These are phyloP conservation scores for Pilophorus perplexus DNA, from an alignment of 2,888 invertebrate genomes.

Conservation along the genomic window DNA sequence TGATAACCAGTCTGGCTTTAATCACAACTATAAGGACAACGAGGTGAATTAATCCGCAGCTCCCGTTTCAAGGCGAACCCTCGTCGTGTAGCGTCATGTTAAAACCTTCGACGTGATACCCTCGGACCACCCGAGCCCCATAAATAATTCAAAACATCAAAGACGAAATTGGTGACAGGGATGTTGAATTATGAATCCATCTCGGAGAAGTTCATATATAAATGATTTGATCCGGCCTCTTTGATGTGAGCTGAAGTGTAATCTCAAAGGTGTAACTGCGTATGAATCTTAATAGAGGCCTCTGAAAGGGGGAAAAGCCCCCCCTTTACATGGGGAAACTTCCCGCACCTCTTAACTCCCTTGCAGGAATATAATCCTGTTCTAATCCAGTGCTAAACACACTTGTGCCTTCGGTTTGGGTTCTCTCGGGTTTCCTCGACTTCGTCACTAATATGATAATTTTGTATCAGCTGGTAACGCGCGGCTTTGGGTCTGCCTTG, in stretches of 20 bases:
- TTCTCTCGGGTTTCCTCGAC: conserved; percentile 11
- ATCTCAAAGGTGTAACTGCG: conserved; percentile 39
- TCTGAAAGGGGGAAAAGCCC: conserved; percentile 15
- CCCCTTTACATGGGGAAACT: too few species aligned
- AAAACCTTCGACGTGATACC: too few species aligned
- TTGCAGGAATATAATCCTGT: conserved; percentile 30
- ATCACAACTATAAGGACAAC: too few species aligned
- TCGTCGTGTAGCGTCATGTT: too few species aligned
- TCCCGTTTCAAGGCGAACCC: too few species aligned
- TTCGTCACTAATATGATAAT: conserved; percentile 27
- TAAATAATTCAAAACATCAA: conserved; percentile 29
- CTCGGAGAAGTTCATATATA: conserved; percentile 33
- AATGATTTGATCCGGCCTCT: conserved; percentile 30
- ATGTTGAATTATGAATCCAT: conserved; percentile 39
- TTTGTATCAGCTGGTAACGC: background rate
- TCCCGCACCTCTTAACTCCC: too few species aligned
- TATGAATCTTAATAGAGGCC: conserved; percentile 39
- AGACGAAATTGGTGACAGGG: conserved; percentile 38
- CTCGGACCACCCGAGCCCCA: too few species aligned
- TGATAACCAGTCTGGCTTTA: too few species aligned
- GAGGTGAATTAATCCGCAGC: too few species aligned
- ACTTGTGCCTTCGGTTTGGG: conserved; percentile 6
- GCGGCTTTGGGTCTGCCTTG: background rate
- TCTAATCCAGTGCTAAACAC: conserved; percentile 24
- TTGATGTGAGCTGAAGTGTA: conserved; percentile 36